Base-by-base conservation (phyloP, 2,113 vertebrate genomes). In the Tiliqua scincoides region DNA sequence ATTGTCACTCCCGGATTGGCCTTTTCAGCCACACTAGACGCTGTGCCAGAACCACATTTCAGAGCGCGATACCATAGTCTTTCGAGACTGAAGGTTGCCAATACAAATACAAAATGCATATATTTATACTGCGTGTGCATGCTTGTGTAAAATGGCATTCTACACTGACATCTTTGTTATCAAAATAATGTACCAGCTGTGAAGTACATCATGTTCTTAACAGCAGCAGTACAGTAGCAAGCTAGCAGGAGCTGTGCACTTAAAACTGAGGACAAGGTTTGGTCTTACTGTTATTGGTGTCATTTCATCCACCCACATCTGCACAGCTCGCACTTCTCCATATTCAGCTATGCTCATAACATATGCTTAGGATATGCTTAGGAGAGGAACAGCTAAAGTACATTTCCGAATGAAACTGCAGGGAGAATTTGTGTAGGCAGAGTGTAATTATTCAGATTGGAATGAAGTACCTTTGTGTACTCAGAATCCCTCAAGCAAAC, bases 221-320 rank as follows among this genome's bases (percentile, higher is more conserved):
- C 63, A 40, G 67, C 61, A 62, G 71, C 54, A 83, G 37, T 80
- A 27, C 81, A 62, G 67, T 0, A 1, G 40, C 40, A 68, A 67
- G 25, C 61, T 67, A 61, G 73, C 61, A 88, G n/a, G 75, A 30
- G 32, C 52, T n/a, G 72, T 65, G 82, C 75, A 59, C 85, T 37
- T 87, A 48, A 30, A 84, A 67, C 71, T 72, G 18, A n/a, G 63
- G 48, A 73, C 87, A 62, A 73, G 0, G 0, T 81, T 85, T 0
- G 0, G 54, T 48, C 61, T 88, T 83, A 88, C 40, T 76, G 67
- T 81, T 40, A 74, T 76, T 67, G 81, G 74, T 35, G 85, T 35
- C 83, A 74, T 84, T 94, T 94, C 82, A 90, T 91, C 89, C 87
- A 27, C 92, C 90, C 54, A 91, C 82, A 52, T 5, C 71, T 76